These are phyloP conservation scores for Epizoanthus ramosus DNA, from an alignment of 92 coral and sea anemone genomes.

Conservation along the genomic window DNA sequence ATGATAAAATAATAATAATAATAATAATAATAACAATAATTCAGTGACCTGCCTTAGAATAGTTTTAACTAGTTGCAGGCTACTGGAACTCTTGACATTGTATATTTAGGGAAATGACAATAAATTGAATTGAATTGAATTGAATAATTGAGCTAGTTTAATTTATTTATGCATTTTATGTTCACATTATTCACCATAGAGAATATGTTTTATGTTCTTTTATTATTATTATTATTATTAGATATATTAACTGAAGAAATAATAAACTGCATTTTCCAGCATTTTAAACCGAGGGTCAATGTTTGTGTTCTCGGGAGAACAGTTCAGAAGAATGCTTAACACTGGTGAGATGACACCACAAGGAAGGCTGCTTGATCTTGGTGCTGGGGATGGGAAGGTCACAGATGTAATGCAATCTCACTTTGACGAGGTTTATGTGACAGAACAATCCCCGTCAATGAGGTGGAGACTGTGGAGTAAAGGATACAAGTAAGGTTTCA, in stretches of 20 bases:
- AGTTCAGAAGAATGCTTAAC: slow-evolving; percentile 69
- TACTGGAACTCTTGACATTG: too few relatives aligned
- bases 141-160: too few relatives aligned
- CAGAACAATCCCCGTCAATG: slow-evolving; percentile 97
- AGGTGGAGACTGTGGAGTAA: slow-evolving; percentile 84
- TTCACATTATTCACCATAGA: too few relatives aligned
- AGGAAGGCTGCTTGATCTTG: slow-evolving; percentile 76
- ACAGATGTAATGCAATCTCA: slow-evolving; percentile 82
- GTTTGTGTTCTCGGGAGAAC: slow-evolving; percentile 91
- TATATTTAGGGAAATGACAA: too few relatives aligned
- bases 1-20: too few relatives aligned
- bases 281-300: slow-evolving; percentile 91
- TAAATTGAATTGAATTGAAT: too few relatives aligned
- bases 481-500: slow-evolving; percentile 72
- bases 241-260: background rate
- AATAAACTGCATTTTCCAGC: slow-evolving; percentile 42
- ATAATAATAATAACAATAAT: too few relatives aligned
- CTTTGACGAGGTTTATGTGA: slow-evolving; percentile 86
- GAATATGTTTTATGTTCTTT: too few relatives aligned
- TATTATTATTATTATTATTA: background rate
- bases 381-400: slow-evolving; percentile 97
- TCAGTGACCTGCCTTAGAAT: too few relatives aligned
- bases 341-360: slow-evolving; percentile 60
- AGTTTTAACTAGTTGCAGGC: too few relatives aligned
- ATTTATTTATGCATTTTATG: too few relatives aligned